These are phyloP conservation scores for Brachyhypopomus gauderio DNA, from an alignment of 2,113 vertebrate genomes.

Conservation along the genomic window DNA sequence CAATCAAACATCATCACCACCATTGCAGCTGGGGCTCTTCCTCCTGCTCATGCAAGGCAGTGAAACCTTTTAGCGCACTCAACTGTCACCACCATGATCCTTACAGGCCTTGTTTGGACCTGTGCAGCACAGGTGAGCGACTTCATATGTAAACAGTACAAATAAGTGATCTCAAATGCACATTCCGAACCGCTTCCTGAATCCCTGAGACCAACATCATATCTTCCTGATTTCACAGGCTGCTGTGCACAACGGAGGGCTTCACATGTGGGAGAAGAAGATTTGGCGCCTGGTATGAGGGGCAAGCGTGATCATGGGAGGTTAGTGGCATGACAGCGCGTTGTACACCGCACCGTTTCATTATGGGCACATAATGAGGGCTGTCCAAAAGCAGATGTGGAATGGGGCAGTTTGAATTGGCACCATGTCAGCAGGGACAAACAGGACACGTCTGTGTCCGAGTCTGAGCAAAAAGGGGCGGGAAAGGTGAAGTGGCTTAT, in stretches of 20 bases:
- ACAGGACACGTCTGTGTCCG: constrained; percentile 6
- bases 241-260: too few relatives aligned
- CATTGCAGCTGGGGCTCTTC: not conserved
- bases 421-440: not conserved
- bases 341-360: not conserved
- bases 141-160: not conserved
- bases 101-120: not conserved
- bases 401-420: not conserved
- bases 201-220: not conserved
- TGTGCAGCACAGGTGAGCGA: not conserved
- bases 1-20: not conserved
- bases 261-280: not conserved
- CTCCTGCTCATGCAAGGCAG: constrained; percentile 14
- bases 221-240: not conserved
- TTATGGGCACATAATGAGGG: not conserved
- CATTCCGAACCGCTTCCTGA: not conserved
- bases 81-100: not conserved
- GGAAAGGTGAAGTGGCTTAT: constrained; percentile 15
- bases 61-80: not conserved
- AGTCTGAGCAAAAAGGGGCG: not conserved
- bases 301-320: constrained; percentile 6
- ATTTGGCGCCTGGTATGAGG: not conserved
- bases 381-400: constrained; percentile 11
- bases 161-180: not conserved
- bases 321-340: constrained; percentile 1